A percentile compares a stretch with the other conserved stretches of the same genome.
These are phyloP conservation scores for Anoncus sp. DNA, from an alignment of 2,888 invertebrate genomes.

Conservation along the genomic window DNA sequence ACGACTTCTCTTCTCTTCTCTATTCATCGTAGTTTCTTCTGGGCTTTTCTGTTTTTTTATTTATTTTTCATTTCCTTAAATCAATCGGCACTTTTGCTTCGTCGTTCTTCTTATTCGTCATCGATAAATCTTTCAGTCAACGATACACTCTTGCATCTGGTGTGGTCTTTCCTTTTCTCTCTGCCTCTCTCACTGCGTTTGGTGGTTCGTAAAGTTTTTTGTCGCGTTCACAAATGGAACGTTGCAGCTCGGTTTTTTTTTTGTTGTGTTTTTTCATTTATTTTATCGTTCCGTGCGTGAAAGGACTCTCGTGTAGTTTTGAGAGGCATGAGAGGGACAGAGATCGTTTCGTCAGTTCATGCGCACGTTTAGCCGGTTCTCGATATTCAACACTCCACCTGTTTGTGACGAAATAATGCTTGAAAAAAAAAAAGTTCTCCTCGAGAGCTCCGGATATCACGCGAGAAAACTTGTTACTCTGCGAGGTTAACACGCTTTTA, in stretches of 20 bases:
- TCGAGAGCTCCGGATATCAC: constrained; percentile 4
- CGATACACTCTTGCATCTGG: constrained; percentile 8
- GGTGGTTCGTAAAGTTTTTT: constrained; percentile 31
- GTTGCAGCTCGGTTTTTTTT: neutral
- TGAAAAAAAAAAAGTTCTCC: constrained; percentile 2
- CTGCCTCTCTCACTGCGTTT: neutral
- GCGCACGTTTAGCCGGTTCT: neutral
- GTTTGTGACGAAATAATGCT: constrained; percentile 29
- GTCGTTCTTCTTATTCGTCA: constrained; percentile 13
- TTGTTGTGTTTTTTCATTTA: neutral
- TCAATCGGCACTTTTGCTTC: constrained; percentile 35
- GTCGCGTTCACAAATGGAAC: constrained; percentile 22
- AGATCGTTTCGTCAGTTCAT: constrained; percentile 7
- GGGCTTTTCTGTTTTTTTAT: neutral
- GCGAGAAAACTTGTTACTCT: constrained; percentile 1
- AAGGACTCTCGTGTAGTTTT: constrained; percentile 2
- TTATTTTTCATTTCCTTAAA: constrained; percentile 5
- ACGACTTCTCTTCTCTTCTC: constrained; percentile 41
- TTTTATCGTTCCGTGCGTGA: constrained; percentile 3
- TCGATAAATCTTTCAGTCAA: constrained; percentile 40
- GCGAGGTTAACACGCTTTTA: constrained; percentile 14
- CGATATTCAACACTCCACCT: constrained; percentile 17
- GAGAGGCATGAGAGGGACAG: too few relatives aligned
- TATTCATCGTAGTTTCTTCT: constrained; percentile 17
- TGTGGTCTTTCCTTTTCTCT: constrained; percentile 22